These are phyloP conservation scores for Gorsachius magnificus DNA, from an alignment of 2,797 vertebrate species.

Conservation along the genomic window DNA sequence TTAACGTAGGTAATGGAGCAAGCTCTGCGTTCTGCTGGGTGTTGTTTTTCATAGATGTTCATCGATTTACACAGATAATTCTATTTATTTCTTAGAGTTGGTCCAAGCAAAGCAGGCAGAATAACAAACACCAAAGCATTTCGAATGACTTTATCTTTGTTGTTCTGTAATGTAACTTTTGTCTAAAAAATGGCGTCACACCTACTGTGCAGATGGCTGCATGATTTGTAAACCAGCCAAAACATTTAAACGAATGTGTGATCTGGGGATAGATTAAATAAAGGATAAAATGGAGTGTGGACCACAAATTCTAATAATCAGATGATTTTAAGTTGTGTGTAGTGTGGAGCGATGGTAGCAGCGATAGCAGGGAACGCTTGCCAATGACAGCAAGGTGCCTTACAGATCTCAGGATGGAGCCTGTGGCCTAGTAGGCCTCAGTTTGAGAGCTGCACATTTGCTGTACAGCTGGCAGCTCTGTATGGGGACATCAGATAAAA, in stretches of 20 bases:
- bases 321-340: constrained; percentile 82
- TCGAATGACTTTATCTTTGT: constrained; percentile 85
- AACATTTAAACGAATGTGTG: constrained; percentile 88
- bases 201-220: constrained; percentile 86
- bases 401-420: constrained; percentile 90
- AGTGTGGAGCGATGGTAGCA: constrained; percentile 71
- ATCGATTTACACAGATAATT: constrained; percentile 98
- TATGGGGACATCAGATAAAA: constrained; percentile 96
- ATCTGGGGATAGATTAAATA: constrained; percentile 85
- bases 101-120: constrained; percentile 87
- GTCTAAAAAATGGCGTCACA: constrained; percentile 82
- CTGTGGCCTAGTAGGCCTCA: constrained; percentile 89
- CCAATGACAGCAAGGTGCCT: constrained; percentile 84
- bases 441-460: constrained; percentile 93
- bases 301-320: constrained; percentile 83
- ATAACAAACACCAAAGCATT: constrained; percentile 87
- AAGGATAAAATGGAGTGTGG: constrained; percentile 80
- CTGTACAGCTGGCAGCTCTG: constrained; percentile 96
- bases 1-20: constrained; percentile 99
- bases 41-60: constrained; percentile 92
- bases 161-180: constrained; percentile 81
- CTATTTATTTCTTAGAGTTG: constrained; percentile 95
- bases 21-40: constrained; percentile 94
- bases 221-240: constrained; percentile 88
- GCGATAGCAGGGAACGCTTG: constrained; percentile 73